phyloP scores from a whole-genome alignment of 2,113 vertebrate species.

The Delphinus delphis region DNA sequence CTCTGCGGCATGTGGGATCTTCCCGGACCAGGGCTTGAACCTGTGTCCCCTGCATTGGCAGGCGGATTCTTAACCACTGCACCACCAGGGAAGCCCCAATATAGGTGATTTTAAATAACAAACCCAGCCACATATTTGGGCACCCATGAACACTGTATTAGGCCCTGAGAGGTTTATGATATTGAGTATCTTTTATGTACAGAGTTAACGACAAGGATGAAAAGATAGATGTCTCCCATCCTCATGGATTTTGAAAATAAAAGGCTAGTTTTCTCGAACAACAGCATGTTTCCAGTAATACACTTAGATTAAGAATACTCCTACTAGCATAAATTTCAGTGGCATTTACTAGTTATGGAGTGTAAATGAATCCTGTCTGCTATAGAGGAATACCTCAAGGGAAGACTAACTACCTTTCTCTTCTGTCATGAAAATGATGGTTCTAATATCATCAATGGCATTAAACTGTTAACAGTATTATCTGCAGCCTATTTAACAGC shows the following conservation, averaged over 20 bases:
- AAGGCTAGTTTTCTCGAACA: neutral
- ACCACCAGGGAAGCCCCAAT: too few species aligned
- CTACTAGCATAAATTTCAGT: conserved; percentile 12
- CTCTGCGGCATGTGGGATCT: too few species aligned
- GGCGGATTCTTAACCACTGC: too few species aligned
- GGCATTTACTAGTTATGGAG: neutral
- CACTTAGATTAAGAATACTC: neutral
- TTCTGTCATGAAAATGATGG: neutral
- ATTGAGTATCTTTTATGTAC: neutral
- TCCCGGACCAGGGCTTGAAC: too few species aligned
- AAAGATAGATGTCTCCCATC: neutral
- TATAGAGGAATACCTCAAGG: neutral
- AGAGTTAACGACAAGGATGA: neutral
- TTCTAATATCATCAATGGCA: conserved; percentile 20
- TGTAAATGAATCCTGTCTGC: neutral
- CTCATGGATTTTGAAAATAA: neutral
- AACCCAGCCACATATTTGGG: conserved; percentile 2
- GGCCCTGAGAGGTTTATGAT: neutral
- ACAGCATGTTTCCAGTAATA: conserved; percentile 7
- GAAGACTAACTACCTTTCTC: neutral
- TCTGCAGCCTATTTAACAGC: neutral
- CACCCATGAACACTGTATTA: neutral
- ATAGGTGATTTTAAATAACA: neutral
- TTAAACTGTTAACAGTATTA: conserved; percentile 30
- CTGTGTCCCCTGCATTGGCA: too few species aligned